A percentile compares a stretch with the other conserved stretches of the same genome.
phyloP scores from a whole-genome alignment of 2,113 vertebrate species.

The Euleptes europaea region DNA sequence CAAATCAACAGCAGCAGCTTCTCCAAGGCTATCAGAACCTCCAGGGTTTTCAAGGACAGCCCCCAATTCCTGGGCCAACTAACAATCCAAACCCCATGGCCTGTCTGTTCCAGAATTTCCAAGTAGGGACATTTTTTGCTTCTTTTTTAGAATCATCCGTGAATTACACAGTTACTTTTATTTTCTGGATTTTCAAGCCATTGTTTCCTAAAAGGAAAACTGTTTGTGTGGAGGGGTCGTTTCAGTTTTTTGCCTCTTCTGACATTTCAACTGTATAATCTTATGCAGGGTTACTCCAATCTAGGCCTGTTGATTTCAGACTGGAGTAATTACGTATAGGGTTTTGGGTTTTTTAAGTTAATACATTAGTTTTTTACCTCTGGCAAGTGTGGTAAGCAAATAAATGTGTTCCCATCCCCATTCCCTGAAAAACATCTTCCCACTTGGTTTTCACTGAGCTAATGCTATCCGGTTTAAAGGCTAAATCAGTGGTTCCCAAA shows the following conservation, averaged over 20 bases:
- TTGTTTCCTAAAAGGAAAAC: background rate
- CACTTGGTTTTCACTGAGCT: background rate
- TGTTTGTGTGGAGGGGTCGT: background rate
- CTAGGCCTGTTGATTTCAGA: too few species aligned
- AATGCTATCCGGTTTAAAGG: fast-evolving
- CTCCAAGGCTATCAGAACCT: conserved; percentile 83
- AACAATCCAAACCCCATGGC: conserved; percentile 86
- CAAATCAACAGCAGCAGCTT: conserved; percentile 86
- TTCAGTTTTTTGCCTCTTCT: background rate
- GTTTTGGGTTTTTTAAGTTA: too few species aligned
- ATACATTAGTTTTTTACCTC: background rate
- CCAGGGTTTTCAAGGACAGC: conserved; percentile 87
- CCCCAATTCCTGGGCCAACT: conserved; percentile 81
- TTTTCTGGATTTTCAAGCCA: background rate
- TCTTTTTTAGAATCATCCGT: background rate
- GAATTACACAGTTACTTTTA: background rate
- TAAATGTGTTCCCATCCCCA: background rate
- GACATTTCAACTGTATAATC: too few species aligned
- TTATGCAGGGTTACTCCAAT: too few species aligned
- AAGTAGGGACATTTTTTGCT: conserved; percentile 75
- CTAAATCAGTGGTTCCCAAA: too few species aligned
- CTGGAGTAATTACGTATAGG: too few species aligned
- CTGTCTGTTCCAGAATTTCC: conserved; percentile 95
- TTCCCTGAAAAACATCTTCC: background rate
- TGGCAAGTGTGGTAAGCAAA: background rate